These are phyloP conservation scores for Orchesella cincta DNA, from an alignment of 1,140 invertebrate species.

Conservation along the genomic window DNA sequence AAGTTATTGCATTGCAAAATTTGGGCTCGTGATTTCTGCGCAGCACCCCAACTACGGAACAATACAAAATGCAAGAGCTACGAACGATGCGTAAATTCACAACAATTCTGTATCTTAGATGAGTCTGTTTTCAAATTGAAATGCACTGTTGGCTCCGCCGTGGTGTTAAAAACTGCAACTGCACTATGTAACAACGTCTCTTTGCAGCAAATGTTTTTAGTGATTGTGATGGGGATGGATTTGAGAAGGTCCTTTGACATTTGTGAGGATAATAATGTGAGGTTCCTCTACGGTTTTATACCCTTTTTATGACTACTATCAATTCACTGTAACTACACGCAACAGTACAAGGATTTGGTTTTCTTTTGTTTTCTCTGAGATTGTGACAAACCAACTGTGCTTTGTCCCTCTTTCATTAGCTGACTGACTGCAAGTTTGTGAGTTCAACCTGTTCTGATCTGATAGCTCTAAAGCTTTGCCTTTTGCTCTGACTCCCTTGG, in stretches of 20 bases:
- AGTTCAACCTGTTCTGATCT: constrained; percentile 6
- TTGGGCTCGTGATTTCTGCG: background rate
- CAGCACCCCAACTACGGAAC: background rate
- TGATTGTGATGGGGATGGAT: background rate
- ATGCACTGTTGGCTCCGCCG: too few species aligned
- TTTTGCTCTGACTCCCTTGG: background rate
- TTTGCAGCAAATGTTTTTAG: too few species aligned
- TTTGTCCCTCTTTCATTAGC: constrained; percentile 15
- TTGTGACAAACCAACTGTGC: background rate
- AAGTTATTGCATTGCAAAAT: background rate
- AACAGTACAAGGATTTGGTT: background rate
- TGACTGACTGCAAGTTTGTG: constrained; percentile 4
- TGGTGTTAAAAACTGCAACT: too few species aligned
- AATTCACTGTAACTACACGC: background rate
- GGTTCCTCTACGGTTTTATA: background rate
- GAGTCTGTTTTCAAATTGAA: too few species aligned
- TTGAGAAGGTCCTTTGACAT: background rate
- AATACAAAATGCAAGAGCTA: background rate
- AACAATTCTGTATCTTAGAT: too few species aligned
- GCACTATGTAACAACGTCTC: too few species aligned
- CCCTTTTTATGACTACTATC: background rate
- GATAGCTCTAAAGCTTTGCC: too few species aligned
- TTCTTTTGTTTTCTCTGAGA: background rate
- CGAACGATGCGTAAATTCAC: background rate
- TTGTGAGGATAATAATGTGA: background rate